Base-by-base conservation (phyloP, 35 echinoderm and acorn worm species). In the Acanthaster planci region DNA sequence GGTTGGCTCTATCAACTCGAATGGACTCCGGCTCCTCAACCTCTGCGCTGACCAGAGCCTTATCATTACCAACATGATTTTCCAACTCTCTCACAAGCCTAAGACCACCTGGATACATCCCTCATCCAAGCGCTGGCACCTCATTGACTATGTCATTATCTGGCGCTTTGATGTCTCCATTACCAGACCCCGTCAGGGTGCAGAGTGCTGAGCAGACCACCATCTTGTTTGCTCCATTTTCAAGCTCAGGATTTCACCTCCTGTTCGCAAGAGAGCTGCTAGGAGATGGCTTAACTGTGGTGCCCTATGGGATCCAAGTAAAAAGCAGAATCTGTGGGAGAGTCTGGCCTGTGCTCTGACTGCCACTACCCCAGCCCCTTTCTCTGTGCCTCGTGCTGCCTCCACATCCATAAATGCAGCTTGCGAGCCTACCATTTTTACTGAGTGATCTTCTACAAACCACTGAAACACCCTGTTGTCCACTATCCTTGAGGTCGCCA, bases 21-120 rank as follows among this genome's bases (percentile, higher is more conserved):
- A 76, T 76, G 88, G 83, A 77, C 47, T 51, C 9, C 81, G 76
- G 8, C 60, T 76, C 7, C 88, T 90, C n/a, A 12, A 34, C 29
- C 84, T 42, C 21, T 90, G 82, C 47, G 60, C 60, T 3, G 38
- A 31, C 2, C 57, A 90, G 76, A 31, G 40, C 58, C 57, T 90
- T 2, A 2, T 77, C 23, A 85, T 90, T 42, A 85, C 81, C 1
- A 90, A 90, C 68, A 90, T 82, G 10, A 19, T 85, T 1, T 90
- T 90, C 82, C 42, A 55, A 7, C 72, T 76, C 6, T 30, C 34
- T 15, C 53, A 16, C 23, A 38, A 29, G 5, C 67, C 84, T 30
- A 90, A 58, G 52, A 85, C 81, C 15, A 34, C 88, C n/a, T 85
- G 88, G 82, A 85, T 90, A 68, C 72, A 90, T 58, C 82, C 88